Percentiles rank a stretch among this genome's conserved stretches.
These are phyloP conservation scores for Dysidea cf. avara DNA, from an alignment of 37 sponge, comb jelly and placozoan genomes.

Conservation along the genomic window DNA sequence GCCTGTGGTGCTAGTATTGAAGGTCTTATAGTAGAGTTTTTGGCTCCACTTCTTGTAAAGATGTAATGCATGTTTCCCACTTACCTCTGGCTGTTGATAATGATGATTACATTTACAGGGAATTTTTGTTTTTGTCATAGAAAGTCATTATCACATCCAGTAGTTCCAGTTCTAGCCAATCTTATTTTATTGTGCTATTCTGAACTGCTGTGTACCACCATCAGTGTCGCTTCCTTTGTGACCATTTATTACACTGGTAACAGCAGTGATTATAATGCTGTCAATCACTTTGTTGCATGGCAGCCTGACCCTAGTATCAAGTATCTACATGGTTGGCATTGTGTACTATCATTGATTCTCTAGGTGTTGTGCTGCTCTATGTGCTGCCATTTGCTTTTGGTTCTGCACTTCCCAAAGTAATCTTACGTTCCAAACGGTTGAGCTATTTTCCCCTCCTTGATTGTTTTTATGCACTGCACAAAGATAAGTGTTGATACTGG, in stretches of 20 bases:
- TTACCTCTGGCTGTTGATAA: not conserved
- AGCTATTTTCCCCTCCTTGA: too few relatives aligned
- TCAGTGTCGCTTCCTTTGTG: not conserved
- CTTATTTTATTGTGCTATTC: not conserved
- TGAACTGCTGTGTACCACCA: not conserved
- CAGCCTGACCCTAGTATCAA: not conserved
- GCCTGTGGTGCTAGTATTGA: not conserved
- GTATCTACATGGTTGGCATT: not conserved
- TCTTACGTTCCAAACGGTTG: too few relatives aligned
- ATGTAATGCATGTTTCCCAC: constrained; percentile 6
- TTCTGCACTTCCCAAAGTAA: too few relatives aligned
- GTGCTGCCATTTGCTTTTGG: not conserved
- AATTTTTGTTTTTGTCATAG: not conserved
- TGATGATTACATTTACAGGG: not conserved
- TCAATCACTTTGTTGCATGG: not conserved
- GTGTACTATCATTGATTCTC: not conserved
- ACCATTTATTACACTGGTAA: not conserved
- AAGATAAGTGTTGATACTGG: too few relatives aligned
- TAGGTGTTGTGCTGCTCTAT: not conserved
- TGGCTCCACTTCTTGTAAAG: not conserved
- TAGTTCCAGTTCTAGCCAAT: constrained; percentile 4
- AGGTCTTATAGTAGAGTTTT: constrained; percentile 5
- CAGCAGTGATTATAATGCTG: not conserved
- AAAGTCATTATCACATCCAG: not conserved
- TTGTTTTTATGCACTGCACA: too few relatives aligned